A percentile compares a stretch with the other conserved stretches of the same genome.
Conservation (phyloP, 1,140 invertebrate genomes). For the Hyposmocoma kahamanoa region DNA sequence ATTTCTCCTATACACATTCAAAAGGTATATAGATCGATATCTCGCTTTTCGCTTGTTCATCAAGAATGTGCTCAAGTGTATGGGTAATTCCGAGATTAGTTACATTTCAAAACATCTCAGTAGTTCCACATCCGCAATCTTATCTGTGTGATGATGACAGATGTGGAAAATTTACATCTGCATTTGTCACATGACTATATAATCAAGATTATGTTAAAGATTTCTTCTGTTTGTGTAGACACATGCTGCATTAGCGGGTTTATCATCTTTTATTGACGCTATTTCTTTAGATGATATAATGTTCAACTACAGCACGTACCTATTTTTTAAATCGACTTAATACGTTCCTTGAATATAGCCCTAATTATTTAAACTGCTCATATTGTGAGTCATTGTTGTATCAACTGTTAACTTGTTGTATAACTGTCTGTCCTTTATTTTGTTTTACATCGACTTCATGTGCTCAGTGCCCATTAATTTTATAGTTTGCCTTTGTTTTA, state of each 20-base stretch:
- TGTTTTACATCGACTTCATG: slow-evolving; percentile 16
- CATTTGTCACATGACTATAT: too few species aligned
- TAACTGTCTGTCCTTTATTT: slow-evolving; percentile 15
- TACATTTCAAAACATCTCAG: too few species aligned
- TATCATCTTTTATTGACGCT: neutral
- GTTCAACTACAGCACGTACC: neutral
- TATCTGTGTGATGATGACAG: too few species aligned
- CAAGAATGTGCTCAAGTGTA: too few species aligned
- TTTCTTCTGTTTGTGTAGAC: neutral
- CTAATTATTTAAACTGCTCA: slow-evolving; percentile 10
- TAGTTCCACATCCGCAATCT: too few species aligned
- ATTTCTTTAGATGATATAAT: neutral
- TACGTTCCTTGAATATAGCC: neutral
- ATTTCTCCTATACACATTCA: too few species aligned
- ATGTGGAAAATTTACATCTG: too few species aligned
- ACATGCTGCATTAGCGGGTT: neutral
- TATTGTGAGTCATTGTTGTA: slow-evolving; percentile 39
- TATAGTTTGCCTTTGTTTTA: slow-evolving; percentile 28
- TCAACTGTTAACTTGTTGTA: slow-evolving; percentile 34
- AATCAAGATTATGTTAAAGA: neutral
- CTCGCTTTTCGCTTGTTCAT: too few species aligned
- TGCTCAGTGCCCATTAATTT: slow-evolving; percentile 18
- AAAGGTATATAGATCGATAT: too few species aligned
- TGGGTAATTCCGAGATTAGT: too few species aligned
- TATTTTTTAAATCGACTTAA: neutral